Evolutionary conservation across 92 coral and sea anemone species (phyloP), one percentile per base, ranked within the genome.

Genomic region (Metridium senile): DNA sequence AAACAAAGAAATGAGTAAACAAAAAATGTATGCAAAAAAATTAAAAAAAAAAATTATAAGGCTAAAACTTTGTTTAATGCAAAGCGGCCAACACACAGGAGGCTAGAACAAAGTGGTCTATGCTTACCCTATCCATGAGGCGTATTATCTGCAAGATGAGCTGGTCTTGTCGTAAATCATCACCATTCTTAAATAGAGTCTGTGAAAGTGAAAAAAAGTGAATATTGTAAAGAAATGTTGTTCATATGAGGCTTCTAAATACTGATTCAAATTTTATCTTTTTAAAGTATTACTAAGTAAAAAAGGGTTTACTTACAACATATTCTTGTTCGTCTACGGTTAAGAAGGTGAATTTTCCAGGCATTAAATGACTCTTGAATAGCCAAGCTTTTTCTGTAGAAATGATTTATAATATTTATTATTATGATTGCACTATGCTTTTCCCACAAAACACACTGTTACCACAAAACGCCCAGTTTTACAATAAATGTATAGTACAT

Each of bases 351-450:
- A 95, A 83, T 74, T 89, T 95, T 10, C 88, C 97, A 31, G 99
- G 99, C 99, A 95, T 95, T 76, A 95, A 82, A 80, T 93, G 97
- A 46, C 99, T 95, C 70, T 92, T 92, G 58, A 95, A 95, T 28
- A 95, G 87, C 80, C 92, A 87, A 21, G 99, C 97, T 73, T 95
- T 95, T 72, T 95, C 99, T 95, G 85, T 17, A 70, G 63, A n/a
- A 29, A n/a, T n/a, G n/a, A n/a, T n/a, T n/a, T n/a, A n/a, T n/a
- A n/a, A n/a, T n/a, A n/a, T n/a, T n/a, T n/a, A n/a, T n/a, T n/a
- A n/a, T n/a, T n/a, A n/a, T n/a, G n/a, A n/a, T n/a, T n/a, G n/a
- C n/a, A n/a, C n/a, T n/a, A n/a, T n/a, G n/a, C n/a, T n/a, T n/a
- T n/a, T n/a, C n/a, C n/a, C n/a, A n/a, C n/a, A n/a, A 61, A 9